Evolutionary conservation across 2,888 invertebrate species (phyloP), one percentile per base, ranked within the genome.

Genomic region (Melanotus villosus): DNA sequence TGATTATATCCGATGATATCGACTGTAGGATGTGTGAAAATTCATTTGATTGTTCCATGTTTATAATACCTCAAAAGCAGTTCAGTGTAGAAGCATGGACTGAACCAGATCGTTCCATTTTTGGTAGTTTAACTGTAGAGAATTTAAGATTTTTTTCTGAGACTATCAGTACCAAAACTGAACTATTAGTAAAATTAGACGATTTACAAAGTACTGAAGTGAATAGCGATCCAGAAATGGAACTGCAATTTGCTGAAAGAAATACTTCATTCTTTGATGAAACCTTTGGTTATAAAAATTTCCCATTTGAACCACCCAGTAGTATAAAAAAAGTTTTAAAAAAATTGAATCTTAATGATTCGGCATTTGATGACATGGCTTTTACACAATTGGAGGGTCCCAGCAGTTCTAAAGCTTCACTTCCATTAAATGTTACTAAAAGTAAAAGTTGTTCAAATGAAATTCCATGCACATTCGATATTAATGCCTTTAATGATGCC

Each of bases 21-120:
- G 79, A 73, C 30, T 89, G 89, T 77, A 84, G 83, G 63, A 76
- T 87, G 52, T 89, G 89, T 73, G 77, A 83, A 23, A 82, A 84
- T 65, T 75, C 86, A 16, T 86, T 86, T 73, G 80, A 85, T 36
- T 89, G 88, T 75, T 77, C 77, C 50, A 68, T 75, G 65, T 66
- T 68, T 50, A 38, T 10, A 50, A 60, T 21, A 2, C 36, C 23
- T n/a, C 60, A 45, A 16, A 26, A 12, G 34, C 52, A 65, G 12
- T 41, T 73, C 19, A 64, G 64, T 60, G 63, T 58, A 50, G 18
- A 41, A 45, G 30, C 64, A 6, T 79, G 73, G 73, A 67, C 71
- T 30, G 66, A 68, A 59, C 79, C 79, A 7, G 75, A 78, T 69
- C 12, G 70, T 10, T 69, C 73, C 6, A 73, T 80, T 30, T 70